Base-by-base conservation (phyloP, 2,888 invertebrate genomes). In the Machimus rusticus region DNA sequence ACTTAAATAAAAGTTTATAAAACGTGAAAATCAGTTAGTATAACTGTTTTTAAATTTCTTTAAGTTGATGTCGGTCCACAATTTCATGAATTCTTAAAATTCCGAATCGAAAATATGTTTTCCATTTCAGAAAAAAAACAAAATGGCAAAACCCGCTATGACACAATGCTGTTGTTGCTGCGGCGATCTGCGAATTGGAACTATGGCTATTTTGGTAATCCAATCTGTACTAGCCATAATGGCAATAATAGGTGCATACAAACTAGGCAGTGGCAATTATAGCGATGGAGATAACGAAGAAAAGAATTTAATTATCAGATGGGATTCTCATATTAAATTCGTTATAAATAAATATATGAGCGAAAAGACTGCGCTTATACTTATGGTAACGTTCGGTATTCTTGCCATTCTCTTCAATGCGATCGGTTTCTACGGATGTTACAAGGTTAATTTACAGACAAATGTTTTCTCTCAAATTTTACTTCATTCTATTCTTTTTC, bases 161-260 rank as follows among this genome's bases (percentile, higher is more conserved):
- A 79, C 28, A 31, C 46, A 79, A 28, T 46, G 28, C 51, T 79
- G 79, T 16, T 79, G 79, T n/a, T 79, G 79, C n/a, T 79, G 51
- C 79, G 79, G 79, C 31, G 79, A 79, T 28, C 31, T 79, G 0
- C 79, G 79, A 46, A 51, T 79, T 28, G 79, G 79, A 9, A 31
- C 9, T 14, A 46, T 79, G 23, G 51, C 46, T 37, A 37, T 79
- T 14, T 28, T 79, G 19, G 2, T 66, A 12, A 19, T 66, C 3
- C 19, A 23, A 28, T 23, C 66, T 14, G 16, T 31, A 39, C 43
- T 39, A 4, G 23, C 46, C 23, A n/a, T 78, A 1, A 43, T 78
- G 4, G 14, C 37, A 39, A 19, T 66, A 28, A 66, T 66, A 66
- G 12, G 3, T 14, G 19, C 37, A n/a, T 43, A 23, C 37, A 2